A percentile compares a stretch with the other conserved stretches of the same genome.
Evolutionary conservation across 2,113 vertebrate genomes (phyloP).

Genomic region (Patagioenas fasciata): DNA sequence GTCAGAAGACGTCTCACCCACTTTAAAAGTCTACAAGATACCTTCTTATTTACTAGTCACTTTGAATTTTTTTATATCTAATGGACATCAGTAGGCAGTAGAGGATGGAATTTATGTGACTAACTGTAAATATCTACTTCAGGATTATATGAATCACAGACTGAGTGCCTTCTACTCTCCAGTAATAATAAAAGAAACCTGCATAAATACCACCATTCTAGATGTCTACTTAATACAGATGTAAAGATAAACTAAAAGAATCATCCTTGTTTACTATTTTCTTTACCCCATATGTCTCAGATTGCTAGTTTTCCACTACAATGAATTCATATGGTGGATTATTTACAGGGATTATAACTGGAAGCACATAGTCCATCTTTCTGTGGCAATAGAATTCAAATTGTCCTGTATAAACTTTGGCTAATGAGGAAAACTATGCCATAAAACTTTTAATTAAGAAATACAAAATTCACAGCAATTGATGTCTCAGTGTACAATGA

Average conservation of each 20-base stretch:
- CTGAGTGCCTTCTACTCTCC: neutral
- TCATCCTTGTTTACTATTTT: neutral
- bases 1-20: neutral
- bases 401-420: neutral
- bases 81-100: neutral
- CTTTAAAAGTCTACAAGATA: neutral
- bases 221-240: neutral
- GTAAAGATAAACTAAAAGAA: neutral
- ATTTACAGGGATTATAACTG: neutral
- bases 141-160: neutral
- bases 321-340: neutral
- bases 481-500: neutral
- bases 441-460: neutral
- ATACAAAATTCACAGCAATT: neutral
- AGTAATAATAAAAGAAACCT: neutral
- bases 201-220: neutral
- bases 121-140: neutral
- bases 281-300: neutral
- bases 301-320: neutral
- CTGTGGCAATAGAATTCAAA: neutral
- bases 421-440: neutral
- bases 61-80: neutral
- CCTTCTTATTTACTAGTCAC: neutral
- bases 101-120: neutral
- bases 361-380: neutral